Evolutionary conservation across 2,888 invertebrate genomes (phyloP).

Genomic region (Trachelus tabidus): DNA sequence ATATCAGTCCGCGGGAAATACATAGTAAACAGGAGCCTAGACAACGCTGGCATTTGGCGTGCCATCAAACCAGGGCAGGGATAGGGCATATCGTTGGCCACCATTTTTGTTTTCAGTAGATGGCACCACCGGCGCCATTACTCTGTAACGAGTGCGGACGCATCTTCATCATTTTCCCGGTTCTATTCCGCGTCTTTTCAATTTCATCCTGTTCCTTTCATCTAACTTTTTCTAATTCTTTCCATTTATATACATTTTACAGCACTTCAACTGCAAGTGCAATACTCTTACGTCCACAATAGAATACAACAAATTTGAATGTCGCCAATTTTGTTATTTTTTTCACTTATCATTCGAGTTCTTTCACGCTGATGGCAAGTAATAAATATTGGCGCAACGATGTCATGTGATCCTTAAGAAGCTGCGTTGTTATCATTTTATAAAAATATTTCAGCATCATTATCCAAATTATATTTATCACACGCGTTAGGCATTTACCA

Average conservation of each 20-base stretch:
- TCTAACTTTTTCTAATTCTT: not conserved
- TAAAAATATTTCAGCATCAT: not conserved
- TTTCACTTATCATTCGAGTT: no score
- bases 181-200: not conserved
- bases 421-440: not conserved
- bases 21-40: conserved; percentile 57
- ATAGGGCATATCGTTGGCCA: conserved; percentile 62
- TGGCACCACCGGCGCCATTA: conserved; percentile 43
- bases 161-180: not conserved
- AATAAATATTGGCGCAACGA: no score
- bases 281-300: not conserved
- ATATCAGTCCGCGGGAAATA: conserved; percentile 52
- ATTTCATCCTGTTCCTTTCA: not conserved
- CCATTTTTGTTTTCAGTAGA: conserved; percentile 64
- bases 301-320: no score
- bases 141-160: not conserved
- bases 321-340: no score
- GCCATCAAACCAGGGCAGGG: conserved; percentile 59
- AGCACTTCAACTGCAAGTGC: not conserved
- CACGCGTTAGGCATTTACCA: not conserved
- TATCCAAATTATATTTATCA: not conserved
- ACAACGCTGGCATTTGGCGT: conserved; percentile 61
- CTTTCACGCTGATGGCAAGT: no score
- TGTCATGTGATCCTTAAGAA: not conserved
- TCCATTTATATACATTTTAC: not conserved